These are phyloP conservation scores for Amazona guildingii DNA, from an alignment of 2,113 vertebrate genomes.

Conservation along the genomic window DNA sequence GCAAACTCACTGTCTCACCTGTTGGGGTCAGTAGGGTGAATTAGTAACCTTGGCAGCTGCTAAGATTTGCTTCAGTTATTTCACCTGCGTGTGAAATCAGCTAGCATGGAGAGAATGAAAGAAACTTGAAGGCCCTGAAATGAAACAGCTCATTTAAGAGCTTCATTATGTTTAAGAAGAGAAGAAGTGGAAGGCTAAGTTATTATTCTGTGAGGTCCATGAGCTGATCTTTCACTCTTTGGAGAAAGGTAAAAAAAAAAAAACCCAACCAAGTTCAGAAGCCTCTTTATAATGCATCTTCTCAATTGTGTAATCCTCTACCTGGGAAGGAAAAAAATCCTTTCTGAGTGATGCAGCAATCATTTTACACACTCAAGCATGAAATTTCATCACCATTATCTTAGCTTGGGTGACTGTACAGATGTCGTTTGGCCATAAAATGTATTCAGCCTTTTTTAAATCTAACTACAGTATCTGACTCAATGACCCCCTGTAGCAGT, in stretches of 20 bases:
- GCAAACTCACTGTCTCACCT: slow-evolving; percentile 10
- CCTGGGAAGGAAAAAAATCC: slow-evolving; percentile 50
- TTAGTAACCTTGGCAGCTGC: slow-evolving; percentile 32
- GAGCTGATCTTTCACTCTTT: slow-evolving; percentile 23
- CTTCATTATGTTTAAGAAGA: slow-evolving; percentile 27
- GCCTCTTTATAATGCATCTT: slow-evolving; percentile 8
- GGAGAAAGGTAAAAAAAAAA: not conserved
- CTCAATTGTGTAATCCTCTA: slow-evolving; percentile 58
- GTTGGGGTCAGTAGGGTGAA: slow-evolving; percentile 31
- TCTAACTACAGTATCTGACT: slow-evolving; percentile 26
- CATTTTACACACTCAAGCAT: slow-evolving; percentile 75
- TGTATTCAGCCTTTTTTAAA: slow-evolving; percentile 54
- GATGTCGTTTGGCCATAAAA: slow-evolving; percentile 71
- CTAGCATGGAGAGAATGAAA: not conserved
- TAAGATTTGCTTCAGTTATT: slow-evolving; percentile 36
- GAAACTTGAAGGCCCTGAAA: slow-evolving; percentile 1
- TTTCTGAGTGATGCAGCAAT: slow-evolving; percentile 70
- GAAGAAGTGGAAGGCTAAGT: slow-evolving; percentile 1
- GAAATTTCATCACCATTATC: slow-evolving; percentile 76
- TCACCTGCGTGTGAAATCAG: not conserved
- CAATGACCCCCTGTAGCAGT: slow-evolving; percentile 45
- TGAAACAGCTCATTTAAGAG: slow-evolving; percentile 10
- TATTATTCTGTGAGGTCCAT: not conserved
- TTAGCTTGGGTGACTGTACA: slow-evolving; percentile 68
- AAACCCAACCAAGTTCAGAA: not conserved